Percentiles rank a stretch among this genome's conserved stretches.
phyloP scores from a whole-genome alignment of 2,113 vertebrate genomes.

The Hipposideros armiger region DNA sequence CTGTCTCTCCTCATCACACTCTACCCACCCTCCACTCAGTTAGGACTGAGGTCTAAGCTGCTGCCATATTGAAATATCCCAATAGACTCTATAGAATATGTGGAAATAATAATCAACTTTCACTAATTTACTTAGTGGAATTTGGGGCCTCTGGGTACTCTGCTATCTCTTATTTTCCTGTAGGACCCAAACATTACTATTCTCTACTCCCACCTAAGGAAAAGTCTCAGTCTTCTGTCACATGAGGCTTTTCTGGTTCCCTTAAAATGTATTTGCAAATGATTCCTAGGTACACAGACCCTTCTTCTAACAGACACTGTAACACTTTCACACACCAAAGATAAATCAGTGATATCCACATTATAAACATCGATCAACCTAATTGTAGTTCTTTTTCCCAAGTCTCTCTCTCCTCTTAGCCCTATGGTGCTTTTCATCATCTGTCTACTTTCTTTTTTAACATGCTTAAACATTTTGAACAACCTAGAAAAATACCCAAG shows the following conservation, averaged over 20 bases:
- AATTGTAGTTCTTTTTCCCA: neutral
- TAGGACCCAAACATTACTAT: neutral
- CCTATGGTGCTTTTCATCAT: neutral
- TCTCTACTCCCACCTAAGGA: neutral
- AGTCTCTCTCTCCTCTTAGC: neutral
- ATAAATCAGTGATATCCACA: neutral
- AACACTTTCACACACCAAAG: neutral
- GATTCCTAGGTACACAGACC: neutral
- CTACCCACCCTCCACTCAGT: neutral
- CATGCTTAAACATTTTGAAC: neutral
- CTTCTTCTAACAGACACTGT: neutral
- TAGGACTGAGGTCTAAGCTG: neutral
- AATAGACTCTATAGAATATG: neutral
- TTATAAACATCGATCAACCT: neutral
- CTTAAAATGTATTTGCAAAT: neutral
- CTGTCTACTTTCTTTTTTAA: neutral
- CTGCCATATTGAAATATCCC: neutral
- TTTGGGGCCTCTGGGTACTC: neutral
- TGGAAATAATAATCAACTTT: conserved; percentile 27
- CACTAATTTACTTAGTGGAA: conserved; percentile 15
- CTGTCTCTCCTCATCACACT: rapidly evolving
- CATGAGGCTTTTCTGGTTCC: neutral
- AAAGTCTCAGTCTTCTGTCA: neutral
- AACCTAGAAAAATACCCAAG: neutral
- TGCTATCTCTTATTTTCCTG: neutral